Percentiles rank a stretch among this genome's conserved stretches.
Evolutionary conservation across 2,888 invertebrate genomes (phyloP).

Genomic region (Zygaena filipendulae): DNA sequence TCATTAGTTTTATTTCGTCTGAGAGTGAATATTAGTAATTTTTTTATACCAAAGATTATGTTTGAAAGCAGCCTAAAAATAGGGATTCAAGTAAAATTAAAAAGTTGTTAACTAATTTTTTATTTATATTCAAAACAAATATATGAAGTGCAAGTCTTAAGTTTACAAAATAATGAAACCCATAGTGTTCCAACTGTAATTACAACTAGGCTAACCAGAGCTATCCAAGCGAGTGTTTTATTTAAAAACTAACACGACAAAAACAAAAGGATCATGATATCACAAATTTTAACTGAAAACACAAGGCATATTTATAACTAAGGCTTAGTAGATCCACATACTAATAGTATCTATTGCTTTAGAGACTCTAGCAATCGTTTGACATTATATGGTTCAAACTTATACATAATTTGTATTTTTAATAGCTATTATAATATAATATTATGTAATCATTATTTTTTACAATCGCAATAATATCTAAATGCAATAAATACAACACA

Average conservation of each 20-base stretch:
- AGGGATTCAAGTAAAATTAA: too few species aligned
- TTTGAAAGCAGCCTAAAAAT: too few species aligned
- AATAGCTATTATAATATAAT: too few species aligned
- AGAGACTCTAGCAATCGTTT: conserved; percentile 27
- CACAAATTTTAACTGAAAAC: conserved; percentile 60
- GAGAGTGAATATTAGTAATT: too few species aligned
- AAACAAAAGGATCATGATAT: conserved; percentile 51
- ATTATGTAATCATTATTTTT: conserved; percentile 46
- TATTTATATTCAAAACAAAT: conserved; percentile 51
- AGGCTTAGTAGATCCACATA: conserved; percentile 35
- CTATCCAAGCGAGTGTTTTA: conserved; percentile 33
- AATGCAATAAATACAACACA: conserved; percentile 63
- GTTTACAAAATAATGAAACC: conserved; percentile 60
- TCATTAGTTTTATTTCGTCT: too few species aligned
- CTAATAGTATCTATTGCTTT: conserved; percentile 51
- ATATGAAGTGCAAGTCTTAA: conserved; percentile 51
- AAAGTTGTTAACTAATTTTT: conserved; percentile 48
- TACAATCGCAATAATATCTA: conserved; percentile 56
- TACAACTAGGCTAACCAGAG: conserved; percentile 41
- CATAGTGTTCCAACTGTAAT: conserved; percentile 39
- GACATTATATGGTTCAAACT: conserved; percentile 37
- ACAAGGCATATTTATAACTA: conserved; percentile 38
- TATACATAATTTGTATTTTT: conserved; percentile 40
- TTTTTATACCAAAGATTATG: too few species aligned
- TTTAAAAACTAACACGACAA: conserved; percentile 37